Evolutionary conservation across 2,113 vertebrate genomes (phyloP).

Genomic region (Eonycteris spelaea): DNA sequence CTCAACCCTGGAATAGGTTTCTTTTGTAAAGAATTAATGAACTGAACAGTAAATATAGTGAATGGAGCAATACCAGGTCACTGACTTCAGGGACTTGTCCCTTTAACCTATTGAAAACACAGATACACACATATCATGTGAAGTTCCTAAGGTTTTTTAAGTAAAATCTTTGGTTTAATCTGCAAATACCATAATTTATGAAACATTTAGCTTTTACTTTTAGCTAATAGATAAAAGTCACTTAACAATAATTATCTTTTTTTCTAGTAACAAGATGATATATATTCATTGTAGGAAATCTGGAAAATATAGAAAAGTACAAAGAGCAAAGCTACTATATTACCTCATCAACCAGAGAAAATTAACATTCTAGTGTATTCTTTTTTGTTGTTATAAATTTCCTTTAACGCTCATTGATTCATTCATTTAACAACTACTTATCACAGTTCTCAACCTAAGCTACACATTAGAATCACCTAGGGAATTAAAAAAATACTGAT

Average conservation of each 20-base stretch:
- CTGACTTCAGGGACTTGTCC: background rate
- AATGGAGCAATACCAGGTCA: slow-evolving; percentile 22
- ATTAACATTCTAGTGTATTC: background rate
- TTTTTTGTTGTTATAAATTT: slow-evolving; percentile 14
- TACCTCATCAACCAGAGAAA: background rate
- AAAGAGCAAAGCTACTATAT: background rate
- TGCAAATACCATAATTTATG: background rate
- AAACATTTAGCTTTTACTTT: background rate
- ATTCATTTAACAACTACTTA: background rate
- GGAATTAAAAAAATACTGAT: background rate
- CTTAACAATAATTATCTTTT: background rate
- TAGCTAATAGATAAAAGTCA: background rate
- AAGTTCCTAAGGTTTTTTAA: slow-evolving; percentile 42
- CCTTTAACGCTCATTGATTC: background rate
- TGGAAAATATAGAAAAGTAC: background rate
- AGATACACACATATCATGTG: slow-evolving; percentile 20
- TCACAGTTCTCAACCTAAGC: background rate
- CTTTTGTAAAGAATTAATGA: slow-evolving; percentile 13
- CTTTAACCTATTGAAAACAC: slow-evolving; percentile 27
- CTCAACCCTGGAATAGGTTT: background rate
- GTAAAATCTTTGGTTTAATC: slow-evolving; percentile 33
- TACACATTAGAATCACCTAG: background rate
- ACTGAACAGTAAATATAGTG: slow-evolving; percentile 34
- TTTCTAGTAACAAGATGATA: slow-evolving; percentile 1
- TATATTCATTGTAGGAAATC: background rate